Evolutionary conservation across 2,113 vertebrate species (phyloP).

Genomic region (Tauraco erythrolophus): DNA sequence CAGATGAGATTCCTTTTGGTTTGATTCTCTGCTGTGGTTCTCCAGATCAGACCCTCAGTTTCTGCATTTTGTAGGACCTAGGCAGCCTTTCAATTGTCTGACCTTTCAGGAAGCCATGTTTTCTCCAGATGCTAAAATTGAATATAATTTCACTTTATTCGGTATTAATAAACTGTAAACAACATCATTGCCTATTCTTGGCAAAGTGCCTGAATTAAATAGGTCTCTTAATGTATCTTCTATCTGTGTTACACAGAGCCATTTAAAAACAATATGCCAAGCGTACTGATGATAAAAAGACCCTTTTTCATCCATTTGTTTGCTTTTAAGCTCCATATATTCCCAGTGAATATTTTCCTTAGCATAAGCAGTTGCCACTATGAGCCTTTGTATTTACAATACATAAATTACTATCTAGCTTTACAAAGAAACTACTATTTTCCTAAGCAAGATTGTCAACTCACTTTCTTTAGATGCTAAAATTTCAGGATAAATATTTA

Average conservation of each 20-base stretch:
- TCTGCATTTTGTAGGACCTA: background rate
- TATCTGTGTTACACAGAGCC: slow-evolving; percentile 29
- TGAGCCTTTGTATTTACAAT: background rate
- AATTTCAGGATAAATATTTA: background rate
- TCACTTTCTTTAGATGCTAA: background rate
- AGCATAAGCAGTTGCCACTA: background rate
- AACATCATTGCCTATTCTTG: slow-evolving; percentile 50
- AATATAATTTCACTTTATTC: slow-evolving; percentile 69
- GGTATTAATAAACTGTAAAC: slow-evolving; percentile 72
- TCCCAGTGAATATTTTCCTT: slow-evolving; percentile 17
- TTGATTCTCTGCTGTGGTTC: background rate
- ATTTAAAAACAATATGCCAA: slow-evolving; percentile 59
- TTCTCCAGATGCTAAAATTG: slow-evolving; percentile 66
- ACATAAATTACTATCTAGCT: background rate
- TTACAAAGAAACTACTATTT: background rate
- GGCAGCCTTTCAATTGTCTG: slow-evolving; percentile 50
- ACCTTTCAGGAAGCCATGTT: slow-evolving; percentile 55
- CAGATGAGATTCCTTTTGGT: background rate
- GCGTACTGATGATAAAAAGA: slow-evolving; percentile 32
- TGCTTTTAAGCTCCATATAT: slow-evolving; percentile 33
- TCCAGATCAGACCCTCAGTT: background rate
- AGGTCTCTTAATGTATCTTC: slow-evolving; percentile 57
- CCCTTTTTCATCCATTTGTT: slow-evolving; percentile 13
- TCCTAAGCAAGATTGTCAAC: background rate
- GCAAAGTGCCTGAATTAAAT: slow-evolving; percentile 66